These are phyloP conservation scores for Ecdyonurus torrentis DNA, from an alignment of 2,888 invertebrate genomes.

Conservation along the genomic window DNA sequence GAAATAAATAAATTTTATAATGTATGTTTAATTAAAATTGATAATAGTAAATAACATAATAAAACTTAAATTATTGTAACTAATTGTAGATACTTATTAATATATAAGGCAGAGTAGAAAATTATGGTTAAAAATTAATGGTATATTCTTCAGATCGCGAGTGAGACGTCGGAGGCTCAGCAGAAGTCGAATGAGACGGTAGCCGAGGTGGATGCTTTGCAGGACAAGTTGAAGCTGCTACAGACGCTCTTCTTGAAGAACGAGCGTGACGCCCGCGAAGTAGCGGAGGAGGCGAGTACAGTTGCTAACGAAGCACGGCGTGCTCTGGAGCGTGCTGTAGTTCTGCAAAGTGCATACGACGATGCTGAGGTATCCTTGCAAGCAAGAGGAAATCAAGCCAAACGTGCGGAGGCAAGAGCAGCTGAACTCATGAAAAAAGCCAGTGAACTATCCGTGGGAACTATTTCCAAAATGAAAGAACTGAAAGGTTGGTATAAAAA, in stretches of 20 bases:
- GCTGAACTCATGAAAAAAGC: slow-evolving; percentile 62
- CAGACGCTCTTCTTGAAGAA: slow-evolving; percentile 69
- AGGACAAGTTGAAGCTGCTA: slow-evolving; percentile 51
- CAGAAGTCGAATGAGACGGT: slow-evolving; percentile 62
- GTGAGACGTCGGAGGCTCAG: slow-evolving; percentile 64
- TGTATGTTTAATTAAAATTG: too few relatives aligned
- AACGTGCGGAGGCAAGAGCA: slow-evolving; percentile 60
- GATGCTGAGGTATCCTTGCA: slow-evolving; percentile 53
- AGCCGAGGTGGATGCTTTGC: slow-evolving; percentile 53
- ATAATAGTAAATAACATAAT: too few relatives aligned
- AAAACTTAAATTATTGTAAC: too few relatives aligned
- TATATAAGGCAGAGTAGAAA: too few relatives aligned
- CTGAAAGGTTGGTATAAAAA: slow-evolving; percentile 36
- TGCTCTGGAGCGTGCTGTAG: slow-evolving; percentile 45
- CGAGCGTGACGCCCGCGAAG: slow-evolving; percentile 63
- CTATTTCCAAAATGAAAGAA: slow-evolving; percentile 53
- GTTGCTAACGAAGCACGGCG: slow-evolving; percentile 54
- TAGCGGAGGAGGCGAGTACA: slow-evolving; percentile 55
- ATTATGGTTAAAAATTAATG: not conserved
- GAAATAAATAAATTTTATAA: too few relatives aligned
- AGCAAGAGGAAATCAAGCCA: slow-evolving; percentile 54
- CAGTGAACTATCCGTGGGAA: slow-evolving; percentile 62
- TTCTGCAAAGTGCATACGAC: slow-evolving; percentile 50
- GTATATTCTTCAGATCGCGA: slow-evolving; percentile 44
- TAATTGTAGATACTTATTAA: too few relatives aligned